A percentile compares a stretch with the other conserved stretches of the same genome.
Conservation (phyloP, 2,797 vertebrate species). For the Sebastes diploproa region DNA sequence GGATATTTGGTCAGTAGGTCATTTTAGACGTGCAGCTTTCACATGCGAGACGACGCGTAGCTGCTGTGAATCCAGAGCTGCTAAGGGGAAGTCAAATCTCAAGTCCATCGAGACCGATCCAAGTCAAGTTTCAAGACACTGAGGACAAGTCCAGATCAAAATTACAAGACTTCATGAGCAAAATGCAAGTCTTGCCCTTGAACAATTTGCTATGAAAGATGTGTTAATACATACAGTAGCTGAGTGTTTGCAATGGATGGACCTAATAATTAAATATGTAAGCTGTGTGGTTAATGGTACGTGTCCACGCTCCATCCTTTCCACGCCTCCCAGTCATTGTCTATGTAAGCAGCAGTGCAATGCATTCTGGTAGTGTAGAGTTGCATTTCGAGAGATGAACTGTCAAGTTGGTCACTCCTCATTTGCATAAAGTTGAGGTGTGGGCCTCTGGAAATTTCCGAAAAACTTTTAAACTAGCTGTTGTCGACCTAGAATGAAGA, state of each 20-base stretch:
- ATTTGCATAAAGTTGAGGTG: too few species aligned
- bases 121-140: neutral
- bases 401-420: too few species aligned
- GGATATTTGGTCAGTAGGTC: constrained; percentile 40
- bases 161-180: neutral
- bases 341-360: rapidly evolving
- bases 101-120: neutral
- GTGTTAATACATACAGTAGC: neutral
- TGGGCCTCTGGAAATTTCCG: too few species aligned
- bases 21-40: constrained; percentile 35
- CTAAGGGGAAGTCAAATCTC: neutral
- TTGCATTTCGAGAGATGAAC: too few species aligned
- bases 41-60: neutral
- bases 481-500: too few species aligned
- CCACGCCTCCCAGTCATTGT: too few species aligned
- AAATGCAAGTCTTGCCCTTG: neutral
- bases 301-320: too few species aligned
- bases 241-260: neutral
- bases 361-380: too few species aligned
- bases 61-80: neutral
- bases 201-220: neutral
- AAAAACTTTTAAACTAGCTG: too few species aligned
- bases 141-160: neutral
- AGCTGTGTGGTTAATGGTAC: neutral
- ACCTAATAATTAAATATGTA: neutral